phyloP scores from a whole-genome alignment of 2,888 invertebrate species.

The Cephus rjabovi region DNA sequence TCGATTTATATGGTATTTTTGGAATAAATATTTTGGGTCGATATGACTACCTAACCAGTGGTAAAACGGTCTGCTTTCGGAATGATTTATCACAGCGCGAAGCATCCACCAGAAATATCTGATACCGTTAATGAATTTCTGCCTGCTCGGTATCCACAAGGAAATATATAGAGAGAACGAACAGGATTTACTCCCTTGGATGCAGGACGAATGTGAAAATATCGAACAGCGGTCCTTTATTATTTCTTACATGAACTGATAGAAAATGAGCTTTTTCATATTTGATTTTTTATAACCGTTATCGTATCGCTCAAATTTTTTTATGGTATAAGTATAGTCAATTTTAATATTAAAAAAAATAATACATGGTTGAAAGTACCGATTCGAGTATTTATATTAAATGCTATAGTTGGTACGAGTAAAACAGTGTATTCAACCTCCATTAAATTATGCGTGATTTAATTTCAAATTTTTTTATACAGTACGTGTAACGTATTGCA shows the following conservation, averaged over 20 bases:
- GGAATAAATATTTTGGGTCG: not conserved
- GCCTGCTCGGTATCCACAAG: slow-evolving; percentile 5
- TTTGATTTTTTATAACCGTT: not conserved
- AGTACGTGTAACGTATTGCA: not conserved
- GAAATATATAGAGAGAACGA: not conserved
- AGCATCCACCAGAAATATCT: slow-evolving; percentile 63
- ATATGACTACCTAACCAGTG: not conserved
- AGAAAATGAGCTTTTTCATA: not conserved
- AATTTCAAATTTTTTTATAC: not conserved
- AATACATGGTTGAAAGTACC: too few relatives aligned
- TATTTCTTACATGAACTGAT: not conserved
- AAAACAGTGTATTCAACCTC: not conserved
- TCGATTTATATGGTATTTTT: not conserved
- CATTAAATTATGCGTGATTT: not conserved
- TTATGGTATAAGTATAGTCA: too few relatives aligned
- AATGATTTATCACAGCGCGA: slow-evolving; percentile 61
- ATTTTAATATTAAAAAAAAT: too few relatives aligned
- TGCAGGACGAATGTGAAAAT: not conserved
- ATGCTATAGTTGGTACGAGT: not conserved
- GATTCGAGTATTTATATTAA: too few relatives aligned
- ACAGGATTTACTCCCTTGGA: not conserved
- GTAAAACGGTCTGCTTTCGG: not conserved
- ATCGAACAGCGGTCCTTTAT: not conserved
- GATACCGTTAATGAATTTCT: slow-evolving; percentile 62
- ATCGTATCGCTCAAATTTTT: not conserved